Evolutionary conservation across 2,888 invertebrate genomes (phyloP).

Genomic region (Sarcophaga carnaria): DNA sequence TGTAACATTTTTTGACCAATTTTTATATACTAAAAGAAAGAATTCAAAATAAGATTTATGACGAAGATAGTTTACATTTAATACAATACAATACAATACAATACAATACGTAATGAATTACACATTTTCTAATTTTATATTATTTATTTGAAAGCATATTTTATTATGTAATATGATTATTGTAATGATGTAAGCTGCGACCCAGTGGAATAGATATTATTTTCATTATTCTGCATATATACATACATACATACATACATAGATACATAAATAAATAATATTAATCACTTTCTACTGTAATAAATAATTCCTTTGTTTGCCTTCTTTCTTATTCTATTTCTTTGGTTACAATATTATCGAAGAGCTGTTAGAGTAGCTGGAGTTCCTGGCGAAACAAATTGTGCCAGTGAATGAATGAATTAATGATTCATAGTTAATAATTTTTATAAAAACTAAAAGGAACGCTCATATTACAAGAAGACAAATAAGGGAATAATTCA

Average conservation of each 20-base stretch:
- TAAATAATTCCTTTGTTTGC: neutral
- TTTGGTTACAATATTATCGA: neutral
- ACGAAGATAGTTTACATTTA: too few species aligned
- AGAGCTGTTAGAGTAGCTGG: too few species aligned
- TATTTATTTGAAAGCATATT: too few species aligned
- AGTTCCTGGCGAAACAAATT: too few species aligned
- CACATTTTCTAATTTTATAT: too few species aligned
- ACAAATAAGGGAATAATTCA: slow-evolving; percentile 4
- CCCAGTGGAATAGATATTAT: neutral
- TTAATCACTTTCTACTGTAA: neutral
- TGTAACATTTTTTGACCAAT: too few species aligned
- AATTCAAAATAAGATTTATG: too few species aligned
- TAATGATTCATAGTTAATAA: slow-evolving; percentile 11
- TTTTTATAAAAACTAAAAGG: neutral
- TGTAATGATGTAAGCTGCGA: neutral
- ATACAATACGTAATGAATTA: too few species aligned
- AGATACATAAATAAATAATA: neutral
- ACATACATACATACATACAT: neutral
- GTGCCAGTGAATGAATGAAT: neutral
- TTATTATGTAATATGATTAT: neutral
- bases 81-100: too few species aligned
- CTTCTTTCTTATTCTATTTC: neutral
- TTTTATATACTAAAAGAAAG: too few species aligned
- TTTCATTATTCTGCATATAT: neutral
- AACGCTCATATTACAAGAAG: slow-evolving; percentile 4